These are phyloP conservation scores for Barnardius zonarius DNA, from an alignment of 2,113 vertebrate species.

Conservation along the genomic window DNA sequence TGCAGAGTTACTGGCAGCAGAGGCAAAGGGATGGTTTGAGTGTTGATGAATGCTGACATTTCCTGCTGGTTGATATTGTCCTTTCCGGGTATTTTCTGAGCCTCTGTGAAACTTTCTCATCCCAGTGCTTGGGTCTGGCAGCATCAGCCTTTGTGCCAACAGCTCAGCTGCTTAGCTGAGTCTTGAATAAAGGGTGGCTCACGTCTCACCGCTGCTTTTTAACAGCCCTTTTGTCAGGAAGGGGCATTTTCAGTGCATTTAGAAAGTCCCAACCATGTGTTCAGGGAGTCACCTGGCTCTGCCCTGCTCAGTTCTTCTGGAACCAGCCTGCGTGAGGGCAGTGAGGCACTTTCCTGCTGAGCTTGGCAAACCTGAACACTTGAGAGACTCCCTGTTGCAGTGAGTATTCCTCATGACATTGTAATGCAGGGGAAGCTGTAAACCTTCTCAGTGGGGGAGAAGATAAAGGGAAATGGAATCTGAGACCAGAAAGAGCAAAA, in stretches of 20 bases:
- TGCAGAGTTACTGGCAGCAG: background rate
- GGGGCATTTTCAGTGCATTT: background rate
- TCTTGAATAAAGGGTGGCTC: background rate
- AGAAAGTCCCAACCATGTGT: background rate
- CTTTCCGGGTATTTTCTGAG: background rate
- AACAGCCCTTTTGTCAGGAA: background rate
- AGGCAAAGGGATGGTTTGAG: background rate
- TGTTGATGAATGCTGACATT: background rate
- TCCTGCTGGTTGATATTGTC: background rate
- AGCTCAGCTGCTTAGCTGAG: accelerated
- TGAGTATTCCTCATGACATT: background rate
- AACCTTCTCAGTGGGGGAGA: background rate
- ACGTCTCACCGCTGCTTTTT: background rate
- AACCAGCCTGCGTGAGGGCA: accelerated
- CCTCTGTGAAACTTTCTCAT: background rate
- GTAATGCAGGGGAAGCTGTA: background rate
- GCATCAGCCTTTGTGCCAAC: background rate
- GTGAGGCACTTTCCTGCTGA: background rate
- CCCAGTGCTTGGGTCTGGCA: background rate
- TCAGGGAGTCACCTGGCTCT: background rate
- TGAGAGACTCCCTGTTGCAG: background rate
- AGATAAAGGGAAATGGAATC: background rate
- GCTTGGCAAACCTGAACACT: background rate
- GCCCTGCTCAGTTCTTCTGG: background rate
- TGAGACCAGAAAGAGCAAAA: background rate